Percentiles rank a stretch among this genome's conserved stretches.
Evolutionary conservation across 2,113 vertebrate species (phyloP).

Genomic region (Butorides virescens): DNA sequence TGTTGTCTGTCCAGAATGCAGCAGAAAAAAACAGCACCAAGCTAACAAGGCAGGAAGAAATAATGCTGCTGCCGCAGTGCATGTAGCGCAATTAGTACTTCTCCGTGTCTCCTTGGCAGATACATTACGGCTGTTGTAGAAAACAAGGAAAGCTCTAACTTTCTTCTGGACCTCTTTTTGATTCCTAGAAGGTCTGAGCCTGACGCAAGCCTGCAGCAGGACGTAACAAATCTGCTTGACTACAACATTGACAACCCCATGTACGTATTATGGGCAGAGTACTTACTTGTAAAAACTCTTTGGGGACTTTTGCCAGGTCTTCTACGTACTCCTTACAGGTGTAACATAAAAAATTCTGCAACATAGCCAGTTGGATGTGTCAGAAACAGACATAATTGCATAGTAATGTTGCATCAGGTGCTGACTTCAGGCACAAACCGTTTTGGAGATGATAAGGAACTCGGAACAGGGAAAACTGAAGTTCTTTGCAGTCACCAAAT

Average conservation of each 20-base stretch:
- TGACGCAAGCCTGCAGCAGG: not conserved
- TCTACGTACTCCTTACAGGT: slow-evolving; percentile 93
- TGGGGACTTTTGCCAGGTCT: slow-evolving; percentile 89
- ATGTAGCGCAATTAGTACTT: not conserved
- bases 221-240: not conserved
- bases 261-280: not conserved
- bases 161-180: not conserved
- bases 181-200: not conserved
- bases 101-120: not conserved
- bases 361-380: not conserved
- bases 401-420: not conserved
- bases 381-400: not conserved
- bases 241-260: not conserved
- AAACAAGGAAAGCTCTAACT: not conserved
- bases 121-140: not conserved
- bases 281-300: slow-evolving; percentile 79
- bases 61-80: not conserved
- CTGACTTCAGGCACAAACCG: not conserved
- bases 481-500: not conserved
- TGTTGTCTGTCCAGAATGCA: not conserved
- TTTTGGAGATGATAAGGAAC: not conserved
- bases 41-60: not conserved
- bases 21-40: not conserved
- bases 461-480: not conserved
- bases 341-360: slow-evolving; percentile 94